Evolutionary conservation across 2,113 vertebrate genomes (phyloP).

Genomic region (Ranitomeya imitator): DNA sequence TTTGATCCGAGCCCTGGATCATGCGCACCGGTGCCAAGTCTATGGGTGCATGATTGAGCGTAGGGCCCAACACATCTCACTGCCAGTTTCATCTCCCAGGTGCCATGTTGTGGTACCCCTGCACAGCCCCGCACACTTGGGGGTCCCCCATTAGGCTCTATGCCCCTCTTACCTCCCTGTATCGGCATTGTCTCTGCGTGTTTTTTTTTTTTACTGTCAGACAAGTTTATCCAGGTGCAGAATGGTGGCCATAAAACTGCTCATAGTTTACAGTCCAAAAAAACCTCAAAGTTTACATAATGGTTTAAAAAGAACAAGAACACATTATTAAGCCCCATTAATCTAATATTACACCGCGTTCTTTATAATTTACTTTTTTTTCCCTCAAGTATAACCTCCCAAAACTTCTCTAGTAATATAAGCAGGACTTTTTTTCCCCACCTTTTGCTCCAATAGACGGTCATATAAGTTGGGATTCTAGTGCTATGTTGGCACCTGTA

Average conservation of each 20-base stretch:
- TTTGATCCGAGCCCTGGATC: too few species aligned
- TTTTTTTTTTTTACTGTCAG: constrained; percentile 18
- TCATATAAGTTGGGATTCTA: background rate
- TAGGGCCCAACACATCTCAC: background rate
- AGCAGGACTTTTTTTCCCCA: background rate
- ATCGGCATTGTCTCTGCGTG: background rate
- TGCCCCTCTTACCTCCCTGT: constrained; percentile 2
- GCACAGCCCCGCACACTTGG: background rate
- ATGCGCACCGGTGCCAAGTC: too few species aligned
- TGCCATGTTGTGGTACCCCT: background rate
- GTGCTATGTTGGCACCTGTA: background rate
- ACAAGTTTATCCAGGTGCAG: constrained; percentile 36
- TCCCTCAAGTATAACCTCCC: background rate
- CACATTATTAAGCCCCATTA: constrained; percentile 4
- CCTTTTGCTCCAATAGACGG: background rate
- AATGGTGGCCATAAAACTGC: background rate
- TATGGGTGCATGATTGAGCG: too few species aligned
- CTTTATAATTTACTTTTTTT: background rate
- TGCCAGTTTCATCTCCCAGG: background rate
- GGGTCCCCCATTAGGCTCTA: background rate
- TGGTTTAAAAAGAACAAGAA: background rate
- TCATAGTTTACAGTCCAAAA: constrained; percentile 16
- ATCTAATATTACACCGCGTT: background rate
- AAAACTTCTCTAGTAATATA: background rate
- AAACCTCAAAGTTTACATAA: constrained; percentile 30